Base-by-base conservation (phyloP, 2,797 vertebrate species). In the Australoheros facetus region DNA sequence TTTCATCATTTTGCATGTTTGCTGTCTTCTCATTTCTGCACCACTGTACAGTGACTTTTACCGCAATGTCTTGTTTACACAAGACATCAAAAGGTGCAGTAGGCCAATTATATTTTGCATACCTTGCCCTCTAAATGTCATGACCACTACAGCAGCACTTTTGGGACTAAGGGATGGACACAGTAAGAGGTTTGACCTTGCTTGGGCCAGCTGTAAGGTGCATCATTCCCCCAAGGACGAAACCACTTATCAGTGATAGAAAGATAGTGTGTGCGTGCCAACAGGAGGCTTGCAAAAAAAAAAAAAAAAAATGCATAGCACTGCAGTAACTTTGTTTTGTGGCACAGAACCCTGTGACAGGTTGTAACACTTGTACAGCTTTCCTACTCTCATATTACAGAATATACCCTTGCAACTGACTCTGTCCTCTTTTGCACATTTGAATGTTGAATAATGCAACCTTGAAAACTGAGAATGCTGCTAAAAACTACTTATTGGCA, bases 131-230 rank as follows among this genome's bases (percentile, higher is more conserved):
- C 85, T 80, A 81, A 87, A 88, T 79, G 80, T 59, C 79, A 79
- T 12, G 12, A 32, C 66, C 73, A 70, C 83, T 71, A 80, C 75
- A 48, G 81, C 42, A 83, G 74, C 85, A 80, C 85, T 88, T 87
- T 81, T 87, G 85, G 84, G 79, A 85, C 26, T 83, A 73, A 59
- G 85, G 85, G 80, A 83, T 72, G 8, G 73, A 83, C 83, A 42
- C 85, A 73, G 86, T 72, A 74, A 91, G 89, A 84, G 78, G 59
- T 82, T 78, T 89, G 85, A 91, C 93, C 90, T 93, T 88, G 80
- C 66, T 69, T 23, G 8, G 82, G 45, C 83, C 89, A 83, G 84
- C 86, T 88, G 79, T 79, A 87, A 79, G 82, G 84, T 82, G 78
- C 80, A 83, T 81, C 73, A 69, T 75, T 34, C 56, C 89, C 82